Conservation (phyloP, 2,797 vertebrate genomes). For the Bucorvus abyssinicus region DNA sequence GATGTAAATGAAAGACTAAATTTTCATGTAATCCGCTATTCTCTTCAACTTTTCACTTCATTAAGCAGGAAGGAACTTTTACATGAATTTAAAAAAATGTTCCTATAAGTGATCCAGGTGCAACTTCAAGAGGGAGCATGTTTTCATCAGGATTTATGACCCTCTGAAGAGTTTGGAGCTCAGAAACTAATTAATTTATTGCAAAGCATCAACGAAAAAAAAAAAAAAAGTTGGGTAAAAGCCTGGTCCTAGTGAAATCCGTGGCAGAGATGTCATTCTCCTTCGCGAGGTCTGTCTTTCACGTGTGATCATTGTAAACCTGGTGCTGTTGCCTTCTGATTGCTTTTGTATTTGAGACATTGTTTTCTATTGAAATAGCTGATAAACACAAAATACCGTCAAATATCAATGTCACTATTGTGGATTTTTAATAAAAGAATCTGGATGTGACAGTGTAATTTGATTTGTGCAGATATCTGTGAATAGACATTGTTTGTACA, state of each 20-base stretch:
- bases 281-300: neutral
- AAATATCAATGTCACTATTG: neutral
- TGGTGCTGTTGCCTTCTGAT: neutral
- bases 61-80: neutral
- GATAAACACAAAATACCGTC: neutral
- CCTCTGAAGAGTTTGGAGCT: neutral
- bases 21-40: neutral
- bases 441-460: neutral
- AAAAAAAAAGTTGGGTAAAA: neutral
- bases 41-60: slow-evolving; percentile 3
- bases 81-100: neutral
- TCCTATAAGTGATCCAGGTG: slow-evolving; percentile 28
- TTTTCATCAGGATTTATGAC: slow-evolving; percentile 43
- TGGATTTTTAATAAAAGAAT: neutral
- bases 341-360: neutral
- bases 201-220: neutral
- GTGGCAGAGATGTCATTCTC: neutral
- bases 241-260: neutral
- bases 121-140: slow-evolving; percentile 39
- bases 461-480: neutral
- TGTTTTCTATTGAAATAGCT: neutral
- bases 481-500: neutral
- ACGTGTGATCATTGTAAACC: neutral
- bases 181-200: slow-evolving; percentile 27
- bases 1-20: neutral